Conservation (phyloP, 2,888 invertebrate species). For the Octonoba sinensis region DNA sequence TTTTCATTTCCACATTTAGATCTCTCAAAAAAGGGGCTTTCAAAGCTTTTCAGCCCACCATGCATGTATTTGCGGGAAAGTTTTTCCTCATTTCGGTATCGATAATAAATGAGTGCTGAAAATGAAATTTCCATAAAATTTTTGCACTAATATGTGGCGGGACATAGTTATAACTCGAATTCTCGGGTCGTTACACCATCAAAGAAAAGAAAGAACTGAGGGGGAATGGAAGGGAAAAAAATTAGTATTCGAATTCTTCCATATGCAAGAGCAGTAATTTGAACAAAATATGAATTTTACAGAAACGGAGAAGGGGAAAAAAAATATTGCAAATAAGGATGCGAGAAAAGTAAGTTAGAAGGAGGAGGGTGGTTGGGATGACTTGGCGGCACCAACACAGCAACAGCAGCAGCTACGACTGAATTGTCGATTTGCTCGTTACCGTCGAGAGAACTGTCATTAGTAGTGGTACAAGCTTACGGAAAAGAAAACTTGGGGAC, state of each 20-base stretch:
- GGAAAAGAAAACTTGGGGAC: conserved; percentile 35
- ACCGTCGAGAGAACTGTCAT: conserved; percentile 56
- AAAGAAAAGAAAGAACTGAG: too few relatives aligned
- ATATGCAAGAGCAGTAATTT: conserved; percentile 11
- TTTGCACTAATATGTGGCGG: too few relatives aligned
- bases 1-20: too few relatives aligned
- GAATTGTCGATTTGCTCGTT: conserved; percentile 61
- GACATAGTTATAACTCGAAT: too few relatives aligned
- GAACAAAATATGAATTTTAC: conserved; percentile 18
- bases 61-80: too few relatives aligned
- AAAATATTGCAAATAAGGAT: neutral
- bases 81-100: too few relatives aligned
- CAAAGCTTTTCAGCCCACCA: too few relatives aligned
- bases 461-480: conserved; percentile 36
- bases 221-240: neutral
- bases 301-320: neutral
- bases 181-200: too few relatives aligned
- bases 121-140: too few relatives aligned
- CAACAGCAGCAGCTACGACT: conserved; percentile 38
- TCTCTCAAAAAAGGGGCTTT: too few relatives aligned
- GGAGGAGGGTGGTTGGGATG: conserved; percentile 6
- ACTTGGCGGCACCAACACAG: conserved; percentile 4
- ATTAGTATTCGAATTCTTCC: conserved; percentile 1
- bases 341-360: neutral
- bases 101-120: too few relatives aligned